Evolutionary conservation across 2,888 invertebrate species (phyloP).

Genomic region (Augochlorella aurata): DNA sequence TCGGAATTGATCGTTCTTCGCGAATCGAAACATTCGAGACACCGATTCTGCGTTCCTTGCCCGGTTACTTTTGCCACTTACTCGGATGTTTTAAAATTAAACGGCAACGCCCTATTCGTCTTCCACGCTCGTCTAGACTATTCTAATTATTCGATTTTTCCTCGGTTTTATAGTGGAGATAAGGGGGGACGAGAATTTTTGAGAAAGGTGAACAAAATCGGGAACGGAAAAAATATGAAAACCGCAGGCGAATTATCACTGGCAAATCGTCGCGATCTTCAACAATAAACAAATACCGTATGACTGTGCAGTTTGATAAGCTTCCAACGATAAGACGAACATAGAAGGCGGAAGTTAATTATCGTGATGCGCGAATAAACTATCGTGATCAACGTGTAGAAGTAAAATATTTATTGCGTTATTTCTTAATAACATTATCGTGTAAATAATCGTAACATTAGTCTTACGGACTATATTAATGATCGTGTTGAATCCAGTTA

Average conservation of each 20-base stretch:
- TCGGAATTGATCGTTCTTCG: too few relatives aligned
- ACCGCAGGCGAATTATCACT: conserved; percentile 18
- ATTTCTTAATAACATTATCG: conserved; percentile 70
- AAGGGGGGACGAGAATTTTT: background rate
- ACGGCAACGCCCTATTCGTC: background rate
- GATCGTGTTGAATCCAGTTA: conserved; percentile 70
- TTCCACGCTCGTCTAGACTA: background rate
- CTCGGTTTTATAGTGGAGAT: conserved; percentile 15
- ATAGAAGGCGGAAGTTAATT: background rate
- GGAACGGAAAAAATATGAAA: conserved; percentile 35
- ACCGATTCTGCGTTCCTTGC: background rate
- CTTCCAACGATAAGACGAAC: background rate
- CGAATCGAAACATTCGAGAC: background rate
- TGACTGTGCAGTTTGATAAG: conserved; percentile 3
- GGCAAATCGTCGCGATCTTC: background rate
- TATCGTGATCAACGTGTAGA: conserved; percentile 52
- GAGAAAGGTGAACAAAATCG: background rate
- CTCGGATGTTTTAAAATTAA: conserved; percentile 23
- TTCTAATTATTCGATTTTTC: background rate
- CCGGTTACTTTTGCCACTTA: conserved; percentile 16
- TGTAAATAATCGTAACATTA: conserved; percentile 63
- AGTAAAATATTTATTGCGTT: conserved; percentile 76
- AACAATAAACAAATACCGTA: background rate
- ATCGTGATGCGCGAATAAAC: background rate
- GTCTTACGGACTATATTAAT: conserved; percentile 59